Evolutionary conservation across 2,797 vertebrate genomes (phyloP).

Genomic region (Dipus sagitta): DNA sequence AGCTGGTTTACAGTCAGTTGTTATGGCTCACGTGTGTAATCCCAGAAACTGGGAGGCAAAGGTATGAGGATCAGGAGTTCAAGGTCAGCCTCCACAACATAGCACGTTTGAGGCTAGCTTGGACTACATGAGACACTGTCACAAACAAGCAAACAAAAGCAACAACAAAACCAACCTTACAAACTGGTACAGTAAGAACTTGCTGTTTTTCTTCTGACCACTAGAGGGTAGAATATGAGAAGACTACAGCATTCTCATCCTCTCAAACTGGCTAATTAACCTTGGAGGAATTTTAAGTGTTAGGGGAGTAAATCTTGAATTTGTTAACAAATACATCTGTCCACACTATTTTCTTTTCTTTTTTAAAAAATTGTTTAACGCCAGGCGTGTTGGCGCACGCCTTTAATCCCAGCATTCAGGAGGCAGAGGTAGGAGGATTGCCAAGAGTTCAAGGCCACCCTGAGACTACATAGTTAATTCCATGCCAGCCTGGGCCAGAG

Average conservation of each 20-base stretch:
- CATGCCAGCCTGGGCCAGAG: no score
- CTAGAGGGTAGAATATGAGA: constrained; percentile 76
- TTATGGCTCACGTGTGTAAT: not conserved
- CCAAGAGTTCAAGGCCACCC: no score
- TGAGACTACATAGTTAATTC: no score
- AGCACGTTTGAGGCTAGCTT: not conserved
- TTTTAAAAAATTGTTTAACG: no score
- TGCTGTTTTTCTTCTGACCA: constrained; percentile 61
- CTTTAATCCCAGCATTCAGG: no score
- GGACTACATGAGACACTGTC: not conserved
- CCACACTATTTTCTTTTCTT: not conserved
- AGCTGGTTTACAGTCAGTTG: not conserved
- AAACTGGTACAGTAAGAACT: not conserved
- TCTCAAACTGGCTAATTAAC: not conserved
- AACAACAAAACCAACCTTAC: not conserved
- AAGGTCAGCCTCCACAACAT: not conserved
- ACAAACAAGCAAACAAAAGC: not conserved
- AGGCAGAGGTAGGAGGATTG: no score
- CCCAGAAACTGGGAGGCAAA: not conserved
- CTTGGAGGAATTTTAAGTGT: constrained; percentile 44
- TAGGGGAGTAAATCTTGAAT: constrained; percentile 22
- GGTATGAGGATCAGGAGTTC: not conserved
- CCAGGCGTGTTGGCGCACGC: no score
- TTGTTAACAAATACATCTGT: constrained; percentile 40
- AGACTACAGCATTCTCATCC: not conserved